phyloP scores from a whole-genome alignment of 2,888 invertebrate genomes.

The Machimus rusticus region DNA sequence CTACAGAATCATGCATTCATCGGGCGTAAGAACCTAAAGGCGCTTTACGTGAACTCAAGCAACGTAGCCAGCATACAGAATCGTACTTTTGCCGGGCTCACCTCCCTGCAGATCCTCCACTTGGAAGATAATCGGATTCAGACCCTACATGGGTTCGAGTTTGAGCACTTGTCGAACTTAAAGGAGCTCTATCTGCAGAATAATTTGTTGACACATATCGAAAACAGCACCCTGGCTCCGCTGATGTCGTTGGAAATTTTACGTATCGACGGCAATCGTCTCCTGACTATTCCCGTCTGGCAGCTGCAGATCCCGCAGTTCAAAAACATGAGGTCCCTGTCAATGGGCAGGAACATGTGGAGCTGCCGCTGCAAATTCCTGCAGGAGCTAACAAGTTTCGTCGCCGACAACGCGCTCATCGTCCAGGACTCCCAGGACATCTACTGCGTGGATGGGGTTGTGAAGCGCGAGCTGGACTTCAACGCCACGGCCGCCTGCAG shows the following conservation, averaged over 20 bases:
- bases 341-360: constrained; percentile 84
- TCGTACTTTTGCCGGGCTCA: constrained; percentile 87
- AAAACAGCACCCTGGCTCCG: constrained; percentile 80
- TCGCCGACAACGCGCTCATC: constrained; percentile 82
- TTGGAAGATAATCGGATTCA: constrained; percentile 84
- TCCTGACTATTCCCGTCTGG: constrained; percentile 85
- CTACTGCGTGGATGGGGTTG: constrained; percentile 77
- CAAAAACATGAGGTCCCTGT: constrained; percentile 61
- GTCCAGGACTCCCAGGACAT: constrained; percentile 82
- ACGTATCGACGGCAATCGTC: constrained; percentile 82
- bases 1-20: constrained; percentile 91
- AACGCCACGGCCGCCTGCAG: constrained; percentile 83
- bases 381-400: constrained; percentile 83
- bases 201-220: constrained; percentile 80
- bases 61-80: constrained; percentile 87
- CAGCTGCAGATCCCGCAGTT: constrained; percentile 64
- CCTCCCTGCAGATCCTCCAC: constrained; percentile 81
- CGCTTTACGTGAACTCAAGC: constrained; percentile 85
- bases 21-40: constrained; percentile 88
- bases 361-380: constrained; percentile 90
- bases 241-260: constrained; percentile 82
- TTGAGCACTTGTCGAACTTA: constrained; percentile 81
- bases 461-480: constrained; percentile 81
- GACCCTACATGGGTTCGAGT: constrained; percentile 85
- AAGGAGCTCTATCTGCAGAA: constrained; percentile 87